Percentiles rank a stretch among this genome's conserved stretches.
Conservation (phyloP, 2,113 vertebrate species). For the Pavo muticus region DNA sequence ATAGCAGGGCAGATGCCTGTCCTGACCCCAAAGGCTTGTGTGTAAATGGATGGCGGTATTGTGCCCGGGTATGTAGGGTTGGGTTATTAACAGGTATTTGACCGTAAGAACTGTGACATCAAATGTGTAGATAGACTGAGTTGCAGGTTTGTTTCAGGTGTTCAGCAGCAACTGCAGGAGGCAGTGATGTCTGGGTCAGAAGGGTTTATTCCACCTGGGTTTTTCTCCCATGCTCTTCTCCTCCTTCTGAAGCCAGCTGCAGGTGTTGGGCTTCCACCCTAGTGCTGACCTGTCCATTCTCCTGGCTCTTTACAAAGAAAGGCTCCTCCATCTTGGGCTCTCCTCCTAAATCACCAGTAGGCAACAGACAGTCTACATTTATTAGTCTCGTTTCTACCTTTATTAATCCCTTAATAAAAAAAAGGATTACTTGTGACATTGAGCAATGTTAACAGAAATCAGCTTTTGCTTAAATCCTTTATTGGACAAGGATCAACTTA, state of each 20-base stretch:
- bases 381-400: constrained; percentile 9
- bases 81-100: rapidly evolving
- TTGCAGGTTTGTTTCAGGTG: not conserved
- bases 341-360: not conserved
- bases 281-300: not conserved
- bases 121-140: not conserved
- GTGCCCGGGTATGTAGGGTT: not conserved
- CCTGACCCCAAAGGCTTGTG: rapidly evolving
- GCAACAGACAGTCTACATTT: not conserved
- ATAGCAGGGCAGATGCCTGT: not conserved
- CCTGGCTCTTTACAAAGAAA: not conserved
- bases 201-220: not conserved
- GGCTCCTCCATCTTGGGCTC: not conserved
- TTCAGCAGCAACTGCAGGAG: not conserved
- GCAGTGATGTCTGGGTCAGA: not conserved
- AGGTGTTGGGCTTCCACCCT: not conserved
- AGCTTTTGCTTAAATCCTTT: constrained; percentile 42
- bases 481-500: not conserved
- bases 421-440: not conserved
- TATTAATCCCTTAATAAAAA: not conserved
- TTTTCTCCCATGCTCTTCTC: not conserved
- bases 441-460: not conserved
- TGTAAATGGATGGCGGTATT: not conserved
- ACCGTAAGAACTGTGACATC: not conserved
- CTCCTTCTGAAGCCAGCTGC: not conserved